Evolutionary conservation across 2,113 vertebrate species (phyloP).

Genomic region (Mionectes macconnelli): DNA sequence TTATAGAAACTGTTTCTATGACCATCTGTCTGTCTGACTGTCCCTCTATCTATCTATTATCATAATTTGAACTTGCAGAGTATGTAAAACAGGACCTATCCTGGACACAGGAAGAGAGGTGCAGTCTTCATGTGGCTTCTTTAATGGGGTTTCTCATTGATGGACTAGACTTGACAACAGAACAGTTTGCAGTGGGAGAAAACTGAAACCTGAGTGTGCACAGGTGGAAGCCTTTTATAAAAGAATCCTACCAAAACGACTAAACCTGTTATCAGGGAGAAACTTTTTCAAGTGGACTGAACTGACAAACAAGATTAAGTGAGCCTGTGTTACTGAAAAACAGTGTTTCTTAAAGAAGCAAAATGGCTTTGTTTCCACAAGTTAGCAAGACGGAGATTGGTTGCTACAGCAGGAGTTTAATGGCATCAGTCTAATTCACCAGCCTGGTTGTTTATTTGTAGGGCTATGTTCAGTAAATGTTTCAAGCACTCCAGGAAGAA

Average conservation of each 20-base stretch:
- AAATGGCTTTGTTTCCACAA: not conserved
- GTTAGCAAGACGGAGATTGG: not conserved
- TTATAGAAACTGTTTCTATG: not conserved
- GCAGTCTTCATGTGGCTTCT: not conserved
- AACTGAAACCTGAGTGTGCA: slow-evolving; percentile 1
- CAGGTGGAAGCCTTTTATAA: not conserved
- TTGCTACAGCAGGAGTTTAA: not conserved
- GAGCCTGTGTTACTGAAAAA: not conserved
- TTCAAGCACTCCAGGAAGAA: slow-evolving; percentile 1
- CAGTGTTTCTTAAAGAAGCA: not conserved
- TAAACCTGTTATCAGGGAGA: not conserved
- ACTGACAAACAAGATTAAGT: not conserved
- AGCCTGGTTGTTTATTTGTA: not conserved
- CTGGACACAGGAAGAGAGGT: not conserved
- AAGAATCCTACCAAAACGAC: not conserved
- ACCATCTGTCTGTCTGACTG: not conserved
- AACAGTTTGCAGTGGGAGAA: not conserved
- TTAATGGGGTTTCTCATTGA: not conserved
- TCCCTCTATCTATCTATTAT: not conserved
- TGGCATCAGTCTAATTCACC: not conserved
- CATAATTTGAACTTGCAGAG: not conserved
- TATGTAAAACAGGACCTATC: not conserved
- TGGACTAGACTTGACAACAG: not conserved
- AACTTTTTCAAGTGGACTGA: not conserved
- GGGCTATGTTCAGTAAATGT: not conserved